Evolutionary conservation across 2,113 vertebrate species (phyloP), one percentile per base, ranked within the genome.

Genomic region (Bubo scandiacus): DNA sequence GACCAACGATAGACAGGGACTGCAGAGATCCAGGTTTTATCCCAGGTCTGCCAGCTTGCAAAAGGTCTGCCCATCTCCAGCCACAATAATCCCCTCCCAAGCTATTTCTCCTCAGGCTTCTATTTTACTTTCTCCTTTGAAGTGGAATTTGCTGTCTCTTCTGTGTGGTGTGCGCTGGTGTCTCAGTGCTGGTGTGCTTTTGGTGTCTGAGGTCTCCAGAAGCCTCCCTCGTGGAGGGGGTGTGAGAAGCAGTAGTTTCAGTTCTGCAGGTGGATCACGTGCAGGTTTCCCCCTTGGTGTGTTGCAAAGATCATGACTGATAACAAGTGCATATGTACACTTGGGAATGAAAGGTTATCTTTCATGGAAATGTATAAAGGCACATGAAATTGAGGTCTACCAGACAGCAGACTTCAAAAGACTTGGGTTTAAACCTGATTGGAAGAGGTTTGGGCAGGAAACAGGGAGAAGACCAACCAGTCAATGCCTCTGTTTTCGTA

Each of bases 81-180:
- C 40, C 17, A 3, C 6, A 12, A 38, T 17, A 7, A 49, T 75
- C 7, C 16, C 15, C 86, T 72, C 43, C 47, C 52, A 51, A 55
- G 18, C 25, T 54, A 5, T 3, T 36, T 62, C 16, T 83, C 52
- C 12, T 45, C 8, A n/a, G 43, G 25, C 8, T 20, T 54, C 29
- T 38, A 2, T 67, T 55, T 59, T 30, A 1, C 11, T 49, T 62
- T 66, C 68, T 42, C 10, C 11, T 58, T 38, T 58, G 57, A 84
- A 49, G 27, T 26, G 51, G 40, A 40, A 66, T 70, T 65, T 83
- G 20, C 63, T 81, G 11, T 63, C 57, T 63, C 25, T 22, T 77
- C 30, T 30, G 16, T 54, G 21, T n/a, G 47, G 36, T 0, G 2
- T 59, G 20, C 0, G 0, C 55, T 5, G 7, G 12, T 52, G 27